Percentiles rank a stretch among this genome's conserved stretches.
Evolutionary conservation across 2,797 vertebrate species (phyloP).

Genomic region (Tenualosa thibaudeaui): DNA sequence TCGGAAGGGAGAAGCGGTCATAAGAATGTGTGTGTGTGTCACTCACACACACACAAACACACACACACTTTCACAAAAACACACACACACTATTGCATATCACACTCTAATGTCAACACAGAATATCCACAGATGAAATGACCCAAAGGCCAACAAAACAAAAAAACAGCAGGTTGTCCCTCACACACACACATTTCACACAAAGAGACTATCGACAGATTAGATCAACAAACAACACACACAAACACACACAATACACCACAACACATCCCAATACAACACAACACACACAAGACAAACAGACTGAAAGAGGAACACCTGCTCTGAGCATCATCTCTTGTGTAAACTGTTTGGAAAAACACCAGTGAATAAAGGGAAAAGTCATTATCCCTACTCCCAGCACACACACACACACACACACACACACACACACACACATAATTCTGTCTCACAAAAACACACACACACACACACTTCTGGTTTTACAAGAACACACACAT

Average conservation of each 20-base stretch:
- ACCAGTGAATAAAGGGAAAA: conserved; percentile 69
- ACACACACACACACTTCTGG: conserved; percentile 14
- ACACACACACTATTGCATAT: too few species aligned
- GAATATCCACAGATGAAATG: too few species aligned
- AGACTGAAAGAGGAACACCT: conserved; percentile 64
- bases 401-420: not conserved
- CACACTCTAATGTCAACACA: too few species aligned
- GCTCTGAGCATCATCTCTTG: conserved; percentile 65
- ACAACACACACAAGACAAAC: conserved; percentile 35
- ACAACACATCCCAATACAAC: not conserved
- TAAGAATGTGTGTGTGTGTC: not conserved
- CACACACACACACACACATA: conserved; percentile 20
- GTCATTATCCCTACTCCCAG: conserved; percentile 76
- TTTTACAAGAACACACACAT: not conserved
- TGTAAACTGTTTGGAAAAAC: conserved; percentile 72
- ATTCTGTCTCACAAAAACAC: too few species aligned
- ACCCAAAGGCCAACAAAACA: too few species aligned
- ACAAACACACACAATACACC: conserved; percentile 7
- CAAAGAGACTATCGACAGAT: too few species aligned
- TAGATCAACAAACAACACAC: too few species aligned
- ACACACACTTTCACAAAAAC: too few species aligned
- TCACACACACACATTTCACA: too few species aligned
- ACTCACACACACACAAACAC: not conserved
- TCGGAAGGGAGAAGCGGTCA: not conserved
- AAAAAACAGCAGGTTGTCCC: too few species aligned